Conservation (phyloP, 2,888 invertebrate species). For the Hirtodrosophila duncani region DNA sequence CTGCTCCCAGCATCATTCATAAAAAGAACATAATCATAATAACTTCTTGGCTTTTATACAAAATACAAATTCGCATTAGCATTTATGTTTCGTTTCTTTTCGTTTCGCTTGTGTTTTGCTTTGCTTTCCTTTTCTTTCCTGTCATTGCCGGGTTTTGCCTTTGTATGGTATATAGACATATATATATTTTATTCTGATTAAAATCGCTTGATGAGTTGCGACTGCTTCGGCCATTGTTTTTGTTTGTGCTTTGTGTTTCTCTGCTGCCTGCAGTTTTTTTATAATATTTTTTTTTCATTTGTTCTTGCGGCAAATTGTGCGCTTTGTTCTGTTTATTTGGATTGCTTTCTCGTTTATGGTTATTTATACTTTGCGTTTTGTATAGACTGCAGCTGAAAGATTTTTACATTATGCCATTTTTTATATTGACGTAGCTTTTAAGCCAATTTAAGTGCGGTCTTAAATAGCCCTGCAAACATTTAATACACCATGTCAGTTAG, state of each 20-base stretch:
- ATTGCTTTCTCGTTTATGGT: conserved; percentile 46
- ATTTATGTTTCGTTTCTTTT: conserved; percentile 19
- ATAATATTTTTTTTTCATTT: conserved; percentile 2
- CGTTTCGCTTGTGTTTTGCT: conserved; percentile 11
- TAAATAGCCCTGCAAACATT: too few relatives aligned
- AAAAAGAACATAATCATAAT: conserved; percentile 41
- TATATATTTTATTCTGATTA: conserved; percentile 41
- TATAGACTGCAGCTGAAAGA: conserved; percentile 30
- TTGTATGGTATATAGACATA: conserved; percentile 9
- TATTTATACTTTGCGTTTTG: conserved; percentile 26
- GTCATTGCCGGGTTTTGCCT: neutral
- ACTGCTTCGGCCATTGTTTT: conserved; percentile 25
- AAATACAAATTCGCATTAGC: conserved; percentile 19
- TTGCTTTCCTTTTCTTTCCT: neutral
- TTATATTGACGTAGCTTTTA: too few relatives aligned
- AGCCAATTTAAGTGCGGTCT: too few relatives aligned
- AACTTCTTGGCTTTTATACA: conserved; percentile 50
- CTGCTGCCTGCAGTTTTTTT: conserved; percentile 4
- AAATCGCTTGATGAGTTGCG: conserved; percentile 54
- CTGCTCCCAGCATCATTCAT: conserved; percentile 29
- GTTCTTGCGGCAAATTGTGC: conserved; percentile 36
- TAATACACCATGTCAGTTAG: too few relatives aligned
- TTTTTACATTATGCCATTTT: neutral
- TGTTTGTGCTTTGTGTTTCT: neutral
- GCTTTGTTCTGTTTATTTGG: conserved; percentile 41